Conservation (phyloP, 2,113 vertebrate species). For the Falco punctatus region DNA sequence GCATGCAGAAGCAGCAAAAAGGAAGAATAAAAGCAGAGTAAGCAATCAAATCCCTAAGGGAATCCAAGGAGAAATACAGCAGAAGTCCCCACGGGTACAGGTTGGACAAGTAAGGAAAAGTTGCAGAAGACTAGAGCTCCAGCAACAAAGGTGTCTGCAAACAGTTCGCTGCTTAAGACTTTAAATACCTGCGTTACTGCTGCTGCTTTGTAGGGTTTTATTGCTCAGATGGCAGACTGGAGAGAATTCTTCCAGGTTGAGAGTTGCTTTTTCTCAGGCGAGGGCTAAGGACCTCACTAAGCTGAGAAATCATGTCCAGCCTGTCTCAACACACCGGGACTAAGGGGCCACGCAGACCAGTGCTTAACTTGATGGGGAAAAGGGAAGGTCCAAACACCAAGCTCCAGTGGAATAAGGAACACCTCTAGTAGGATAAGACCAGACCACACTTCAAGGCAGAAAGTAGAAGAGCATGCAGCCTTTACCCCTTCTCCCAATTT, state of each 20-base stretch:
- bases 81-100: neutral
- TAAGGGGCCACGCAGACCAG: neutral
- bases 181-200: neutral
- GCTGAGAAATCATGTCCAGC: neutral
- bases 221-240: neutral
- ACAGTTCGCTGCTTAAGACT: neutral
- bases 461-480: neutral
- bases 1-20: neutral
- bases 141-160: neutral
- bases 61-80: neutral
- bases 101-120: neutral
- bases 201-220: neutral
- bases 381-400: neutral
- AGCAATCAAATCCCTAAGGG: neutral
- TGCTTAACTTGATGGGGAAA: neutral
- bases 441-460: neutral
- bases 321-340: neutral
- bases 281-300: neutral
- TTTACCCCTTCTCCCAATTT: neutral
- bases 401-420: neutral
- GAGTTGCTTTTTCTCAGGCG: neutral
- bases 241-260: neutral
- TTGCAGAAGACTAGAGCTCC: neutral
- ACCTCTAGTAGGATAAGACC: neutral
- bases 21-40: neutral